Evolutionary conservation across 2,113 vertebrate genomes (phyloP).

Genomic region (Calyptommatus sinebrachiatus): DNA sequence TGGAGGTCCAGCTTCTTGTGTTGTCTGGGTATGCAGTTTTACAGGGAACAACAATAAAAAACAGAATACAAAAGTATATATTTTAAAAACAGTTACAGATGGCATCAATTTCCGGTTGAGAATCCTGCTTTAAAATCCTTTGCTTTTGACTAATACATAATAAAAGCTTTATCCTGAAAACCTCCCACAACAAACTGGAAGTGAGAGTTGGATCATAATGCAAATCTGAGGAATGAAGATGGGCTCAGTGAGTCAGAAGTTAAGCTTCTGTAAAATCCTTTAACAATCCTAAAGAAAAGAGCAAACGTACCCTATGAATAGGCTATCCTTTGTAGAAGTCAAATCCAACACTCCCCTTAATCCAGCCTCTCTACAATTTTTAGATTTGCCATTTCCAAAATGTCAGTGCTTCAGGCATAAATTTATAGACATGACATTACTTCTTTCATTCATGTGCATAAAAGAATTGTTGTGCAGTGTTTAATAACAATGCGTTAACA

Average conservation of each 20-base stretch:
- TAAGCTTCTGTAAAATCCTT: not conserved
- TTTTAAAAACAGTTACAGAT: no score
- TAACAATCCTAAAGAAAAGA: rapidly evolving
- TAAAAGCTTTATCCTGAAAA: not conserved
- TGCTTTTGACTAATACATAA: not conserved
- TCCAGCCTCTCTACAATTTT: not conserved
- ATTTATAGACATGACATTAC: not conserved
- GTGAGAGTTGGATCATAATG: not conserved
- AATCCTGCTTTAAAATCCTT: no score
- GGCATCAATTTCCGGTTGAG: no score
- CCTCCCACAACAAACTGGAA: not conserved
- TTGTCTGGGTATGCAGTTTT: no score
- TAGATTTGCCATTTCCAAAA: not conserved
- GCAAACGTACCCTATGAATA: constrained; percentile 35
- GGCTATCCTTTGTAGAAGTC: constrained; percentile 25
- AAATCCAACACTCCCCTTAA: constrained; percentile 31
- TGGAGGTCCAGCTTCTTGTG: no score
- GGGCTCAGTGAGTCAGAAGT: not conserved
- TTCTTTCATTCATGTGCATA: not conserved
- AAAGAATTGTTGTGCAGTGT: not conserved
- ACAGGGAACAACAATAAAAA: no score
- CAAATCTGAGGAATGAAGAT: not conserved
- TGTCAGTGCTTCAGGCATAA: not conserved
- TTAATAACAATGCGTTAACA: not conserved
- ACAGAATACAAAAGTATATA: no score